A percentile compares a stretch with the other conserved stretches of the same genome.
Conservation (phyloP, 2,113 vertebrate species). For the Halichoerus grypus region DNA sequence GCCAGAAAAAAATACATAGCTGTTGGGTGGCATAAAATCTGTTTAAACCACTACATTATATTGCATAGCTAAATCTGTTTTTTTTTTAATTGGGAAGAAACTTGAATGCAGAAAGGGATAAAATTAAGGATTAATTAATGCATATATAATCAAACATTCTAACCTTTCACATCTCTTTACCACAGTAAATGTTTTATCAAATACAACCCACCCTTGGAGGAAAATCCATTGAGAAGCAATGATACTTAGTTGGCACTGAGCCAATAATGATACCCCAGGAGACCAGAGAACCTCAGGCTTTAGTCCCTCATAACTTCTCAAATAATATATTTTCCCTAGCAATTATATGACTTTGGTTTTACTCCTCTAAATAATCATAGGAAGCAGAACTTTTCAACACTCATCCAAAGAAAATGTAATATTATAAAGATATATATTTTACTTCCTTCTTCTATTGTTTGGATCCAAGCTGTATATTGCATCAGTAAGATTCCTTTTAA, state of each 20-base stretch:
- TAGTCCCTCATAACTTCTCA: neutral
- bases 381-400: constrained; percentile 8
- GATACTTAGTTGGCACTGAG: neutral
- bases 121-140: constrained; percentile 40
- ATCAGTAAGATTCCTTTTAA: neutral
- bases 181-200: neutral
- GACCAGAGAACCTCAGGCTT: neutral
- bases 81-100: neutral
- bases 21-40: neutral
- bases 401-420: neutral
- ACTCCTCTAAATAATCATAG: neutral
- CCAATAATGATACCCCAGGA: neutral
- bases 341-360: constrained; percentile 13
- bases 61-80: neutral
- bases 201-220: neutral
- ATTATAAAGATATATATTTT: neutral
- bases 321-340: neutral
- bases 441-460: neutral
- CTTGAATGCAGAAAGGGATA: neutral
- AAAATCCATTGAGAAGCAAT: neutral
- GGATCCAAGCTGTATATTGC: neutral
- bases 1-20: neutral
- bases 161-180: neutral
- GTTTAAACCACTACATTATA: neutral
- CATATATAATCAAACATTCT: neutral